phyloP scores from a whole-genome alignment of 2,888 invertebrate species.

The Mesoligia furuncula region DNA sequence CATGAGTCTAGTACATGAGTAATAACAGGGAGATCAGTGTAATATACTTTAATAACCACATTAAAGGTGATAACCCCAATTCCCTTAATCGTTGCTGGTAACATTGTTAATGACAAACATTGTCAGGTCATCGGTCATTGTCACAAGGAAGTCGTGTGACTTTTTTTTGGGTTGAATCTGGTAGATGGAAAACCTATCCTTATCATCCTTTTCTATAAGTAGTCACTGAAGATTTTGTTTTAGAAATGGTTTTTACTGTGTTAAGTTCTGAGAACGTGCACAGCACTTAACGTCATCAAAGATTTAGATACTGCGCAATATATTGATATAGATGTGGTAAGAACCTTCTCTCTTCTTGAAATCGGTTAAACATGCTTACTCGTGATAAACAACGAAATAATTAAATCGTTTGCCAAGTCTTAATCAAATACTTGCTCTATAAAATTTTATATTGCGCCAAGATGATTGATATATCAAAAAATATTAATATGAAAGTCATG shows the following conservation, averaged over 20 bases:
- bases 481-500: conserved; percentile 54
- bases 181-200: neutral
- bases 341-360: neutral
- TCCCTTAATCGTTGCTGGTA: conserved; percentile 28
- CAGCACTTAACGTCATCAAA: neutral
- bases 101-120: conserved; percentile 34
- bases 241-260: neutral
- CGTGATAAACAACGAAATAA: neutral
- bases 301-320: neutral
- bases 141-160: conserved; percentile 3
- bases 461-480: conserved; percentile 54
- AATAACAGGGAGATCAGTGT: conserved; percentile 34
- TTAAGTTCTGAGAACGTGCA: neutral
- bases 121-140: conserved; percentile 18
- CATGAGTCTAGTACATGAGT: conserved; percentile 41
- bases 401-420: conserved; percentile 15
- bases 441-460: conserved; percentile 12
- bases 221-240: neutral
- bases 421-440: conserved; percentile 10
- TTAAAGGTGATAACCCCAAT: conserved; percentile 48
- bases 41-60: conserved; percentile 46
- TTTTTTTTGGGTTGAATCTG: neutral
- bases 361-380: neutral
- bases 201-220: neutral
- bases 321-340: neutral